A percentile compares a stretch with the other conserved stretches of the same genome.
Evolutionary conservation across 2,888 invertebrate species (phyloP).

Genomic region (Drosophila limbata): DNA sequence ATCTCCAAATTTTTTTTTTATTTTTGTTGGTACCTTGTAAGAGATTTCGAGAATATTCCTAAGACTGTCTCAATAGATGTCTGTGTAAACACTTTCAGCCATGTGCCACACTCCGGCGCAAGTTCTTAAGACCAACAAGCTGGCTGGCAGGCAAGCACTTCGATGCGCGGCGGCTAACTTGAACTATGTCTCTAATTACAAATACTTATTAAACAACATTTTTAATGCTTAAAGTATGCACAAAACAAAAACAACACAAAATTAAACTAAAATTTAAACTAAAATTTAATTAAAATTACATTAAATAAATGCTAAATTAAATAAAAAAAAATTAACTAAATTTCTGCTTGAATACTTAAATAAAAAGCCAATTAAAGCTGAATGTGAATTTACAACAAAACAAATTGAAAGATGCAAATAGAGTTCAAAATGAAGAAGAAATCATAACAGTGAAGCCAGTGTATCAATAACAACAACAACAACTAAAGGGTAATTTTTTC

Average conservation of each 20-base stretch:
- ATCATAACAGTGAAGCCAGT: conserved; percentile 29
- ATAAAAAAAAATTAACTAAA: conserved; percentile 26
- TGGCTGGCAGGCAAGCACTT: conserved; percentile 6
- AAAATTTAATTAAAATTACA: conserved; percentile 17
- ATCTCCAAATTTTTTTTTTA: background rate
- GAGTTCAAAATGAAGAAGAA: conserved; percentile 28
- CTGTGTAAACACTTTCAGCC: background rate
- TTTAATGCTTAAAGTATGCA: conserved; percentile 55
- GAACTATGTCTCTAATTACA: conserved; percentile 38
- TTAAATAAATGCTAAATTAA: conserved; percentile 29
- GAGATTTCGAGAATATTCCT: background rate
- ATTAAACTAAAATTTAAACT: conserved; percentile 24
- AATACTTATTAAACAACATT: conserved; percentile 50
- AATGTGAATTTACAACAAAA: conserved; percentile 61
- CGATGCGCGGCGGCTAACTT: conserved; percentile 44
- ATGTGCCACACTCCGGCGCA: conserved; percentile 15
- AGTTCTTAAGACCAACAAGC: conserved; percentile 31
- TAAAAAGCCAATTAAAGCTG: conserved; percentile 46
- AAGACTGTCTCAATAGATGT: background rate
- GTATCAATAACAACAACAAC: conserved; percentile 30
- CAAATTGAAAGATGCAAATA: conserved; percentile 4
- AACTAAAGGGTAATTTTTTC: conserved; percentile 72
- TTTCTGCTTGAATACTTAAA: conserved; percentile 49
- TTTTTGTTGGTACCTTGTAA: background rate
- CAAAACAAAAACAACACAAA: conserved; percentile 24